These are phyloP conservation scores for Ptychadena robeensis DNA, from an alignment of 2,797 vertebrate species.

Conservation along the genomic window DNA sequence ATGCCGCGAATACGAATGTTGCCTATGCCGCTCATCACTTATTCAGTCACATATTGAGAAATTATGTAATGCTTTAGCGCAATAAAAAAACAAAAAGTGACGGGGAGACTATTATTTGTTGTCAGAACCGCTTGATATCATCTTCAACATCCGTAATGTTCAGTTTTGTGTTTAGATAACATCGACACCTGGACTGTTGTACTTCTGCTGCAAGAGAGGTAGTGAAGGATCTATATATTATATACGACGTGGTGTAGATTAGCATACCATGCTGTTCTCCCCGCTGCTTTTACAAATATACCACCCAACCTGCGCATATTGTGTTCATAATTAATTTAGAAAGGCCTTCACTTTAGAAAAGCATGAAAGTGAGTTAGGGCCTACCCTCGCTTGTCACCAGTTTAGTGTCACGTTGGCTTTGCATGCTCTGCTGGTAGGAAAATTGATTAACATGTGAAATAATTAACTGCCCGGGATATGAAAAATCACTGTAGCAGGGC, in stretches of 20 bases:
- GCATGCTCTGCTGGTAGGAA: slow-evolving; percentile 36
- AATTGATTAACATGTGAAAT: slow-evolving; percentile 43
- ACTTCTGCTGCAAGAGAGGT: neutral
- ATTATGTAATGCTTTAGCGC: neutral
- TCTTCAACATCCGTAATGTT: neutral
- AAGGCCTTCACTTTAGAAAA: slow-evolving; percentile 3
- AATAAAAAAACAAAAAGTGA: neutral
- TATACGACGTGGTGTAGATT: neutral
- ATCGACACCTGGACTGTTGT: neutral
- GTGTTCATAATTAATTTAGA: slow-evolving; percentile 5
- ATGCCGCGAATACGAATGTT: too few species aligned
- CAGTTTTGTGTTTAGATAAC: neutral
- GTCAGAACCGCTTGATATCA: neutral
- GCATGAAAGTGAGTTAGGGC: neutral
- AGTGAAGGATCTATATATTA: neutral
- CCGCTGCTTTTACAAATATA: neutral
- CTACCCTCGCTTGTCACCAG: slow-evolving; percentile 12
- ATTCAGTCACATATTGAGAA: neutral
- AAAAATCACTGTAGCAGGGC: slow-evolving; percentile 38
- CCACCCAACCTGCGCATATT: neutral
- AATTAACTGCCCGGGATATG: slow-evolving; percentile 44
- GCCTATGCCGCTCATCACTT: too few species aligned
- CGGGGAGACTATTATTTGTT: neutral
- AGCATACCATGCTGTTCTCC: neutral
- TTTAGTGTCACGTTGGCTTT: slow-evolving; percentile 14